Evolutionary conservation across 2,888 invertebrate genomes (phyloP).

Genomic region (Trichopria drosophilae): DNA sequence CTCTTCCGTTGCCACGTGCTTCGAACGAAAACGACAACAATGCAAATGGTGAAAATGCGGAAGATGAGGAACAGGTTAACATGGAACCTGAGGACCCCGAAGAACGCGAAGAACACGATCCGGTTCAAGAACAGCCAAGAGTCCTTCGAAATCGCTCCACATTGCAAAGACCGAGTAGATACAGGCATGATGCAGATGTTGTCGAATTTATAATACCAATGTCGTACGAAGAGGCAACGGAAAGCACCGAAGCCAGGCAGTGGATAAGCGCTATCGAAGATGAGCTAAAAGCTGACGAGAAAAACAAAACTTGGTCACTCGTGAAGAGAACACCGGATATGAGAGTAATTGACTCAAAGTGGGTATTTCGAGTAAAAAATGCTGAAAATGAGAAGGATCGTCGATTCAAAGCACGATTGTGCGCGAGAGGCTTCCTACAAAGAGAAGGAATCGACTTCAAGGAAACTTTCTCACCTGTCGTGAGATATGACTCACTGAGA

Average conservation of each 20-base stretch:
- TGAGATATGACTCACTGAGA: too few species aligned
- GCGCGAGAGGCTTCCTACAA: slow-evolving; percentile 14
- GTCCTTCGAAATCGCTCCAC: slow-evolving; percentile 5
- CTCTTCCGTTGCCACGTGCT: neutral
- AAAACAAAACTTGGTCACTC: slow-evolving; percentile 19
- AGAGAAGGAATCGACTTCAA: slow-evolving; percentile 11
- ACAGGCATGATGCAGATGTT: slow-evolving; percentile 11
- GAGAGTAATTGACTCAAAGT: slow-evolving; percentile 21
- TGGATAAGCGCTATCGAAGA: slow-evolving; percentile 13
- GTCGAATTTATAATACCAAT: neutral
- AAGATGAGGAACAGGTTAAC: neutral
- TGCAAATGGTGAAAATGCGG: too few species aligned
- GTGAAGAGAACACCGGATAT: slow-evolving; percentile 6
- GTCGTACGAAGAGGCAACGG: slow-evolving; percentile 10
- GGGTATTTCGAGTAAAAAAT: slow-evolving; percentile 28
- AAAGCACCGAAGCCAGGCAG: slow-evolving; percentile 10
- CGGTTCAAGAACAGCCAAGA: neutral
- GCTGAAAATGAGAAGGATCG: too few species aligned
- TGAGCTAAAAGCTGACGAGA: slow-evolving; percentile 8
- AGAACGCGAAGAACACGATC: slow-evolving; percentile 1
- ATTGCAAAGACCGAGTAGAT: slow-evolving; percentile 4
- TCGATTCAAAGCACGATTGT: too few species aligned
- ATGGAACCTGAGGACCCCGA: neutral
- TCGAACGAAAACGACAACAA: neutral
- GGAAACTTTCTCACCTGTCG: slow-evolving; percentile 15